A percentile compares a stretch with the other conserved stretches of the same genome.
Evolutionary conservation across 2,113 vertebrate genomes (phyloP).

Genomic region (Chlorodrepanis virens): DNA sequence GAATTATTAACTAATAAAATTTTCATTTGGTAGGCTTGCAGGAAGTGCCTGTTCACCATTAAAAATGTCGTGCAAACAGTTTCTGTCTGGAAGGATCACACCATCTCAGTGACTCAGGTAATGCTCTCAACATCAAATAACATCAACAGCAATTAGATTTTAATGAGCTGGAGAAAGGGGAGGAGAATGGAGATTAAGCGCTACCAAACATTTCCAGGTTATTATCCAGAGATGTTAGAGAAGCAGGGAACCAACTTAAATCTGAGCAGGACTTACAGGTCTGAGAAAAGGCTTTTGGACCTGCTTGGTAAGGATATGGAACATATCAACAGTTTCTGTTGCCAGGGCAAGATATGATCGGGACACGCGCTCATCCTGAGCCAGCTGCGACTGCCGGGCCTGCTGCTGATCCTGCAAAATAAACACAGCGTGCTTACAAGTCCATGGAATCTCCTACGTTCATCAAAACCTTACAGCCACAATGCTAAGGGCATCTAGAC

Average conservation of each 20-base stretch:
- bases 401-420: conserved; percentile 92
- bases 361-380: conserved; percentile 95
- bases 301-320: conserved; percentile 98
- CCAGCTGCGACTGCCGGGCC: conserved; percentile 93
- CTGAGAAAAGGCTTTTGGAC: conserved; percentile 99
- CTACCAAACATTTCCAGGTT: neutral
- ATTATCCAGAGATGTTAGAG: neutral
- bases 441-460: neutral
- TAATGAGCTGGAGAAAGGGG: neutral
- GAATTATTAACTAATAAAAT: neutral
- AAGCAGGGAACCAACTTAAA: neutral
- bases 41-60: neutral
- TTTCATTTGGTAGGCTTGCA: neutral
- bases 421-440: neutral
- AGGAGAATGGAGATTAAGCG: neutral
- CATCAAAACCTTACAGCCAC: neutral
- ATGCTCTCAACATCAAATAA: neutral
- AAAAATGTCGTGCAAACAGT: neutral
- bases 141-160: neutral
- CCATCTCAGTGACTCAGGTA: neutral
- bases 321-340: conserved; percentile 98
- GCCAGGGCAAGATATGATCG: conserved; percentile 96
- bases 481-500: fast-evolving
- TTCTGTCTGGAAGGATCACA: neutral
- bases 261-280: conserved; percentile 82